Conservation (phyloP, 2,797 vertebrate genomes). For the Siniperca undulata region DNA sequence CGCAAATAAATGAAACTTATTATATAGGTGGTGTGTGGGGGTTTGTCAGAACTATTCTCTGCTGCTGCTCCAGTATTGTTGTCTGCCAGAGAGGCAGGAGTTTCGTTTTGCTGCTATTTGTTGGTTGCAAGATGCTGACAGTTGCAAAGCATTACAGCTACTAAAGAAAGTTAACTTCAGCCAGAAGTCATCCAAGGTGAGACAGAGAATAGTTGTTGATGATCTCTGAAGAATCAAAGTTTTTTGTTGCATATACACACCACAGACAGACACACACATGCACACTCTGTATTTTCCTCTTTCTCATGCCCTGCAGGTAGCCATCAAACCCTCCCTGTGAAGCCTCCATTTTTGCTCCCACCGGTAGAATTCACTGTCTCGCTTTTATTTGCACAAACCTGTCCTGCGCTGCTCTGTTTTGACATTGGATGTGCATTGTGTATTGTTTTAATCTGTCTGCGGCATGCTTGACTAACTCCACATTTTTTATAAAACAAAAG, state of each 20-base stretch:
- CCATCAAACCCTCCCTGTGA: constrained; percentile 60
- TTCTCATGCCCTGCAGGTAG: constrained; percentile 62
- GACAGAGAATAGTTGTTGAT: constrained; percentile 37
- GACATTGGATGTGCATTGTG: constrained; percentile 43
- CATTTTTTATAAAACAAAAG: constrained; percentile 19
- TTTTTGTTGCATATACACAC: constrained; percentile 22
- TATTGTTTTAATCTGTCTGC: constrained; percentile 55
- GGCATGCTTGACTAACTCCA: constrained; percentile 8
- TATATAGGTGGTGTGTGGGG: background rate
- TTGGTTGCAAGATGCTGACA: constrained; percentile 16
- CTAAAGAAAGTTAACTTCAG: constrained; percentile 62
- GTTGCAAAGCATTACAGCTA: constrained; percentile 24
- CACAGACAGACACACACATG: constrained; percentile 13
- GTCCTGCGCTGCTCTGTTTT: constrained; percentile 44
- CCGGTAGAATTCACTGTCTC: constrained; percentile 45
- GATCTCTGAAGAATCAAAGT: constrained; percentile 48
- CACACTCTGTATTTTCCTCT: constrained; percentile 33
- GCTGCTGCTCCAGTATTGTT: background rate
- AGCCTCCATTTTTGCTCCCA: constrained; percentile 54
- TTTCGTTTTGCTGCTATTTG: constrained; percentile 13
- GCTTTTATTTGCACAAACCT: constrained; percentile 57
- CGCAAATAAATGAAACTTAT: background rate
- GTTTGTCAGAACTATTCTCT: background rate
- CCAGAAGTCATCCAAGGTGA: constrained; percentile 61
- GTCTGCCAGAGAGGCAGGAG: constrained; percentile 1